phyloP scores from a whole-genome alignment of 2,888 invertebrate genomes.

The Byasa hedistus region DNA sequence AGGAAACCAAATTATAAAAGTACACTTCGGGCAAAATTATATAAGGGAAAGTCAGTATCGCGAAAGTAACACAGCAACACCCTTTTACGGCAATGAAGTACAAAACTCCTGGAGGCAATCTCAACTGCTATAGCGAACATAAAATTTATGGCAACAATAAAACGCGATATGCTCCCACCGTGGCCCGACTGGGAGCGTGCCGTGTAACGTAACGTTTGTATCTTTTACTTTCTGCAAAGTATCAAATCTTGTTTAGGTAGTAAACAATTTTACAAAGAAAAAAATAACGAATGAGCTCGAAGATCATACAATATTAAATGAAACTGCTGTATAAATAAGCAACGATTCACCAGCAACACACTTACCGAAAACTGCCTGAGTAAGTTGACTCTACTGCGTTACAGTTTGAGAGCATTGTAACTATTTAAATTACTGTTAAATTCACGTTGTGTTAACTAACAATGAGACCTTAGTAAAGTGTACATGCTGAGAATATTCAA shows the following conservation, averaged over 20 bases:
- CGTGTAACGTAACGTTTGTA: constrained; percentile 34
- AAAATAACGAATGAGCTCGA: not conserved
- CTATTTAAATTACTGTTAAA: too few relatives aligned
- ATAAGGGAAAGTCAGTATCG: constrained; percentile 4
- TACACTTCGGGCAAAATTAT: not conserved
- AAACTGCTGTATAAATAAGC: too few relatives aligned
- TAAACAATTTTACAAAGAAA: constrained; percentile 10
- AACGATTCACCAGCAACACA: too few relatives aligned
- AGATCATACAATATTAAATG: not conserved
- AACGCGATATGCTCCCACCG: constrained; percentile 66
- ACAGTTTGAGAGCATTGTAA: too few relatives aligned
- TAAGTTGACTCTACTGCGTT: too few relatives aligned
- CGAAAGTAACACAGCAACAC: constrained; percentile 43
- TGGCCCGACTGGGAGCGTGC: constrained; percentile 56
- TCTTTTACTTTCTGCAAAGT: constrained; percentile 26
- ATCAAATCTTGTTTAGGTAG: constrained; percentile 10
- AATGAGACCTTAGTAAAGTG: too few relatives aligned
- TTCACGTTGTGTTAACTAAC: too few relatives aligned
- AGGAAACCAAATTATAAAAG: not conserved
- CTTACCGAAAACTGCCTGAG: too few relatives aligned
- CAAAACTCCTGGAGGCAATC: constrained; percentile 75
- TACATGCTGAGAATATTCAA: too few relatives aligned
- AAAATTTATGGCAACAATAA: constrained; percentile 75
- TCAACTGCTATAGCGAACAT: constrained; percentile 62
- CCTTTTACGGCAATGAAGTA: constrained; percentile 49